Evolutionary conservation across 64 coral and sea anemone genomes (phyloP).

Genomic region (Exaiptasia diaphana): DNA sequence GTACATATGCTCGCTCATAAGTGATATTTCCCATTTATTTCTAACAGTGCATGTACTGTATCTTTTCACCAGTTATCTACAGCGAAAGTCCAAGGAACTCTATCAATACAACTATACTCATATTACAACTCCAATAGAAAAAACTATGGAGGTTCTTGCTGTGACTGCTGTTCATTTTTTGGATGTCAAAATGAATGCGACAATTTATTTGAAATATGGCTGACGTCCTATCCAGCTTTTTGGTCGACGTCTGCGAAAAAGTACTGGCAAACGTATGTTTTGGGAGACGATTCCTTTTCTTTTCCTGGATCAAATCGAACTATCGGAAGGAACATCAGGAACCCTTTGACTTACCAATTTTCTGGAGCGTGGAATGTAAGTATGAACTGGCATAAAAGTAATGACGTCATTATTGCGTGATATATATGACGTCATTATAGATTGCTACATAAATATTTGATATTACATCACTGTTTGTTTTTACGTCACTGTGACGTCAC

Average conservation of each 20-base stretch:
- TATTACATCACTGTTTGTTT: too few relatives aligned
- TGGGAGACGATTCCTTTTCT: slow-evolving; percentile 56
- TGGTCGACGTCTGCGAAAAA: slow-evolving; percentile 11
- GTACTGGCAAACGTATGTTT: slow-evolving; percentile 46
- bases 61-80: too few relatives aligned
- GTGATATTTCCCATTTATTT: too few relatives aligned
- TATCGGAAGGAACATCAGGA: slow-evolving; percentile 34
- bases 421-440: too few relatives aligned
- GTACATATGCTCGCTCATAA: too few relatives aligned
- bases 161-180: slow-evolving; percentile 45
- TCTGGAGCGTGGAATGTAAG: slow-evolving; percentile 57
- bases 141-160: slow-evolving; percentile 60
- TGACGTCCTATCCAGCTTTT: slow-evolving; percentile 49
- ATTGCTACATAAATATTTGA: too few relatives aligned
- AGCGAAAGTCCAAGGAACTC: slow-evolving; percentile 59
- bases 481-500: too few relatives aligned
- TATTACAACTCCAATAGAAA: slow-evolving; percentile 51
- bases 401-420: too few relatives aligned
- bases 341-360: slow-evolving; percentile 76
- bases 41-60: too few relatives aligned
- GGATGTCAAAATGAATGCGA: slow-evolving; percentile 74
- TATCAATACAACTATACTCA: slow-evolving; percentile 71
- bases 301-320: slow-evolving; percentile 66
- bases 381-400: neutral
- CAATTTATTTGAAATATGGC: slow-evolving; percentile 59